Conservation (phyloP, 2,797 vertebrate species). For the Argyrosomus regius region DNA sequence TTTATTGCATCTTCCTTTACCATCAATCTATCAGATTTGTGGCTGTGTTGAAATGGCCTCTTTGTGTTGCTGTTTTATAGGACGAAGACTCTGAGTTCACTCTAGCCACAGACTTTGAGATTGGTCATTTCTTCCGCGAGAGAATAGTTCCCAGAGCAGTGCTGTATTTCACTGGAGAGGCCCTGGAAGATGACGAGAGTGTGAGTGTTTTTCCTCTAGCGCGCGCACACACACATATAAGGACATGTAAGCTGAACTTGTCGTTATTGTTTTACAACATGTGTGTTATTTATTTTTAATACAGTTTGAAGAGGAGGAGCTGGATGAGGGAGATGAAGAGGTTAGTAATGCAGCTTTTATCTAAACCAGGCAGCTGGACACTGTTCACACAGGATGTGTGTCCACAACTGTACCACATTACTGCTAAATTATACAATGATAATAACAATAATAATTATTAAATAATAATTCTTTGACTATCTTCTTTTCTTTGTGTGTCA, state of each 20-base stretch:
- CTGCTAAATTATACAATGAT: background rate
- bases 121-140: slow-evolving; percentile 98
- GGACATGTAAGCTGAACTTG: background rate
- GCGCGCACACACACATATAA: background rate
- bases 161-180: slow-evolving; percentile 98
- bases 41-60: background rate
- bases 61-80: slow-evolving; percentile 73
- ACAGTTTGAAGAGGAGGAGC: slow-evolving; percentile 96
- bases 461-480: background rate
- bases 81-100: slow-evolving; percentile 97
- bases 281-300: slow-evolving; percentile 46
- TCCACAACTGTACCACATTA: background rate
- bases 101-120: slow-evolving; percentile 96
- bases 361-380: background rate
- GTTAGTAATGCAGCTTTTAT: slow-evolving; percentile 77
- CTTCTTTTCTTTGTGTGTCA: slow-evolving; percentile 58
- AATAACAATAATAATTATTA: too few species aligned
- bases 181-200: slow-evolving; percentile 96
- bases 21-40: background rate
- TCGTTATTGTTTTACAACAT: background rate
- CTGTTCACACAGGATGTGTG: background rate
- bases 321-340: slow-evolving; percentile 98
- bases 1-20: background rate
- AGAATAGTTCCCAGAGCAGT: slow-evolving; percentile 96
- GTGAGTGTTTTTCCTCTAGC: slow-evolving; percentile 81